A percentile compares a stretch with the other conserved stretches of the same genome.
Conservation (phyloP, 2,888 invertebrate species). For the Scelioninae gen. 1 region DNA sequence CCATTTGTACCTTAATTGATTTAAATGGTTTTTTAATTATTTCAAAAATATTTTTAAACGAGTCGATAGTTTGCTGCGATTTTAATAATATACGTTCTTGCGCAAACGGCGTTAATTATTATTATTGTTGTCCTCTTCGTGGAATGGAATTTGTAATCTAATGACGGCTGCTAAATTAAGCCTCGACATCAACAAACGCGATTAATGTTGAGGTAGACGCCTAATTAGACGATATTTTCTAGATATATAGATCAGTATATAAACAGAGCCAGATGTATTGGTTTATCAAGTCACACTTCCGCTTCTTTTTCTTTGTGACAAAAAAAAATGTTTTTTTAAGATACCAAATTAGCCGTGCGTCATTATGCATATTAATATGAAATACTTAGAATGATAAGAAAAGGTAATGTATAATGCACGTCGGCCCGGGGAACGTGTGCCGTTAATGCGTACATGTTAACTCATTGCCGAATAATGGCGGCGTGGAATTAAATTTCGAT, state of each 20-base stretch:
- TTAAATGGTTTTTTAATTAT: too few relatives aligned
- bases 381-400: constrained; percentile 33
- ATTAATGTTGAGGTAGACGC: constrained; percentile 33
- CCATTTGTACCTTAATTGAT: too few relatives aligned
- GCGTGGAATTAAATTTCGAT: constrained; percentile 39
- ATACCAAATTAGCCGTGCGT: constrained; percentile 1
- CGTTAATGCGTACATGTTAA: constrained; percentile 41
- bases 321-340: constrained; percentile 10
- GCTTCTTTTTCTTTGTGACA: too few relatives aligned
- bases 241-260: too few relatives aligned
- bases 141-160: neutral
- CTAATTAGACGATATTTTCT: neutral
- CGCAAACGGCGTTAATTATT: neutral
- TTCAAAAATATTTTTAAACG: too few relatives aligned
- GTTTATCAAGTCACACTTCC: too few relatives aligned
- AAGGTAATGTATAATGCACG: constrained; percentile 17
- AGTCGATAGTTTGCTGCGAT: too few relatives aligned
- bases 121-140: neutral
- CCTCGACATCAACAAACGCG: neutral
- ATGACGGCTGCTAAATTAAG: constrained; percentile 1
- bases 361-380: constrained; percentile 20
- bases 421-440: constrained; percentile 10
- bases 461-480: constrained; percentile 47
- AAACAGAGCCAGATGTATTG: too few relatives aligned
- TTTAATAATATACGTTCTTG: neutral